A percentile compares a stretch with the other conserved stretches of the same genome.
Conservation (phyloP, 1,140 invertebrate genomes). For the Saccostrea cuccullata region DNA sequence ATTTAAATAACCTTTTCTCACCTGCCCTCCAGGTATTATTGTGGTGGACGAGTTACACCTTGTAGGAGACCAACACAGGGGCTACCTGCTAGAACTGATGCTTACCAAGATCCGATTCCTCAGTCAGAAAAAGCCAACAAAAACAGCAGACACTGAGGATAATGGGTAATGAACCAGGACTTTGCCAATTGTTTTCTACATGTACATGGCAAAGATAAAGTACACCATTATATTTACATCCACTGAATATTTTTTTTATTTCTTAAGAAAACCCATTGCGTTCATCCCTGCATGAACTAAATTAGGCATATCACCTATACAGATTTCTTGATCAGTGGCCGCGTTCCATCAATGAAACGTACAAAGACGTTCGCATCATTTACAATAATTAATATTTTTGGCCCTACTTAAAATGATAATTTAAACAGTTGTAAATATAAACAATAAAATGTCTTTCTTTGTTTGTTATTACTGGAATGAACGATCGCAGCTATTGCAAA, state of each 20-base stretch:
- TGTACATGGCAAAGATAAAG: background rate
- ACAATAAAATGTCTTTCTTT: too few species aligned
- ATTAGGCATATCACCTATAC: too few species aligned
- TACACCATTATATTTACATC: background rate
- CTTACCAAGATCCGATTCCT: conserved; percentile 95
- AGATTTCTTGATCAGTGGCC: too few species aligned
- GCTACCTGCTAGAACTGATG: conserved; percentile 95
- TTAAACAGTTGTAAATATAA: too few species aligned
- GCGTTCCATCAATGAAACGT: too few species aligned
- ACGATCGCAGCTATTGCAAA: too few species aligned
- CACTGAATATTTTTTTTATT: background rate
- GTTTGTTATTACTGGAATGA: too few species aligned
- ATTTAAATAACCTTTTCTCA: background rate
- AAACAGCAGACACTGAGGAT: background rate
- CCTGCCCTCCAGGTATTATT: conserved; percentile 83
- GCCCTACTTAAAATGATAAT: too few species aligned
- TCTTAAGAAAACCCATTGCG: too few species aligned
- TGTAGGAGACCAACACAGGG: conserved; percentile 92
- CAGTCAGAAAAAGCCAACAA: conserved; percentile 46
- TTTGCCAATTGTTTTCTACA: background rate
- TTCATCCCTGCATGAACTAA: too few species aligned
- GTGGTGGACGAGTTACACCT: conserved; percentile 98
- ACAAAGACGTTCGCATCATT: too few species aligned
- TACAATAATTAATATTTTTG: too few species aligned
- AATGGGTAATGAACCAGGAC: background rate